Evolutionary conservation across 1,140 invertebrate genomes (phyloP).

Genomic region (Aphelenchoides fujianensis): DNA sequence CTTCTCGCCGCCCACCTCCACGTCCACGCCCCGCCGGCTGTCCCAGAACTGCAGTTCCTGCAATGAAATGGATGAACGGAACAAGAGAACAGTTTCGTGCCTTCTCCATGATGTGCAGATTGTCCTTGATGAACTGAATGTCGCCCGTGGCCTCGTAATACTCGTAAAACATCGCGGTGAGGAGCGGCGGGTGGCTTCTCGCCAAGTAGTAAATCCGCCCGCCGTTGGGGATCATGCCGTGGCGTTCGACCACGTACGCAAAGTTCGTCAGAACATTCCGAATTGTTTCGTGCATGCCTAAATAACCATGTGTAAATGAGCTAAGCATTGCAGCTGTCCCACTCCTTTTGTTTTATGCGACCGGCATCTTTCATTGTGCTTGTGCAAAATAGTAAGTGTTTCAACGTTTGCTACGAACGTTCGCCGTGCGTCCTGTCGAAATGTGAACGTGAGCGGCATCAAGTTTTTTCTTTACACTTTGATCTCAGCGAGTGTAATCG

Average conservation of each 20-base stretch:
- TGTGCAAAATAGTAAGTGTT: too few species aligned
- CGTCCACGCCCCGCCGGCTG: conserved; percentile 64
- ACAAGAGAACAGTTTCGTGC: too few species aligned
- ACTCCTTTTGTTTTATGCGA: too few species aligned
- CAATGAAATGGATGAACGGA: too few species aligned
- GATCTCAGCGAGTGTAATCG: too few species aligned
- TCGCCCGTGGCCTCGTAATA: conserved; percentile 75
- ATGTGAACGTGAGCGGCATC: too few species aligned
- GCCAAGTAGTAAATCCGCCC: conserved; percentile 79
- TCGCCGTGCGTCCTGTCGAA: too few species aligned
- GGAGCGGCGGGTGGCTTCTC: conserved; percentile 80
- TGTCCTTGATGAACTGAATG: conserved; percentile 67
- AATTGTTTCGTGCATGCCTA: conserved; percentile 70
- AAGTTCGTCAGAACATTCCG: conserved; percentile 73
- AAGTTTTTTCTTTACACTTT: too few species aligned
- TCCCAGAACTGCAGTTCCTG: conserved; percentile 66
- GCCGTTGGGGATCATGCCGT: conserved; percentile 82
- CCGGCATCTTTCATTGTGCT: too few species aligned
- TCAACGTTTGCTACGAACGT: too few species aligned
- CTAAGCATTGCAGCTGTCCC: too few species aligned
- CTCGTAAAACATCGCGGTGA: conserved; percentile 78
- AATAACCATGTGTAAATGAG: too few species aligned
- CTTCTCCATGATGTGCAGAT: conserved; percentile 53
- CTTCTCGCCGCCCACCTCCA: conserved; percentile 61
- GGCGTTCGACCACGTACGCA: conserved; percentile 45